Evolutionary conservation across 2,113 vertebrate genomes (phyloP), one percentile per base, ranked within the genome.

Genomic region (Pandion haliaetus): DNA sequence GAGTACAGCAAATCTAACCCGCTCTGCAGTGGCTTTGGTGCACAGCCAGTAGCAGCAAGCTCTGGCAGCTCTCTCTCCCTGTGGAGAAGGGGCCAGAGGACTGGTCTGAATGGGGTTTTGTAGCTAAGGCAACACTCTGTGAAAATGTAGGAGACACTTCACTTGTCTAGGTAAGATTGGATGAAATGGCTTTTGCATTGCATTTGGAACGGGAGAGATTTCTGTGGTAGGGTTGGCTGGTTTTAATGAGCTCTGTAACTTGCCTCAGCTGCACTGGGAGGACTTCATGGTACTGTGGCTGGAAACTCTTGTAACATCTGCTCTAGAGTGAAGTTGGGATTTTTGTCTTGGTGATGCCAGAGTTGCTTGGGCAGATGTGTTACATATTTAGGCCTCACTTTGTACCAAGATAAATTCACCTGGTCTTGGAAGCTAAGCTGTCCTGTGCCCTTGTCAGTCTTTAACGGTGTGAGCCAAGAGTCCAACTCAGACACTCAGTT

Each of bases 1-100:
- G 97, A 99, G 99, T 98, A 52, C 23, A 28, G 14, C 57, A 57
- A 12, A 55, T 29, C n/a, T 57, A 17, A 12, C 55, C 57, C 62
- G n/a, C 36, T 52, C 73, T 59, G 20, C 38, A 62, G 65, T 17
- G 65, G 34, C 54, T 31, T 9, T 94, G 81, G 82, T 65, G 78
- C 77, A 17, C 36, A 81, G 91, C 49, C 83, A 86, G 81, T 13
- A 94, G 84, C 58, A 42, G 44, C 20, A 54, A 89, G 36, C 77
- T 73, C 54, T 93, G 88, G 69, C n/a, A 57, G 66, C 69, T 38
- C 38, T 31, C 1, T 38, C 63, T 84, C 45, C 52, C n/a, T 29
- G 15, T 25, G 57, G 54, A 76, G 34, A 89, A 87, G 24, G 44
- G 52, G 49, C 40, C 80, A 73, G 40, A 77, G 70, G 38, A 49